A percentile compares a stretch with the other conserved stretches of the same genome.
phyloP scores from a whole-genome alignment of 2,888 invertebrate genomes.

The Rapana venosa region DNA sequence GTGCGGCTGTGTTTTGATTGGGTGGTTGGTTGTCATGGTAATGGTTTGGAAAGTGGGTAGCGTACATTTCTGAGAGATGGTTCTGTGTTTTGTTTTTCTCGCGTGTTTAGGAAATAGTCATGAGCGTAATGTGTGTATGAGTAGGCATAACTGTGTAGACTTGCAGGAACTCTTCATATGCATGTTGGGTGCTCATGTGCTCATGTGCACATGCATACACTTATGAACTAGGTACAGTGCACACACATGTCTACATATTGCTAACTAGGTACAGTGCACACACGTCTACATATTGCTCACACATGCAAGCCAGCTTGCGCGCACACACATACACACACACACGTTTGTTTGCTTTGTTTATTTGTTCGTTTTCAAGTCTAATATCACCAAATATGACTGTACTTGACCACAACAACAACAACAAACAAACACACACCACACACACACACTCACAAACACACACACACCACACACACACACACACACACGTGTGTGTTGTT shows the following conservation, averaged over 20 bases:
- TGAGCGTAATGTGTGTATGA: background rate
- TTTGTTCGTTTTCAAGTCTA: too few relatives aligned
- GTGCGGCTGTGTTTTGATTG: too few relatives aligned
- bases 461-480: background rate
- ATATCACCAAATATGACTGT: too few relatives aligned
- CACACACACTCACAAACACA: too few relatives aligned
- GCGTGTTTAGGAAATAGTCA: background rate
- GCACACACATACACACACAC: background rate
- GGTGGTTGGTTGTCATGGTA: too few relatives aligned
- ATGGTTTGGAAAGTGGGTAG: too few relatives aligned
- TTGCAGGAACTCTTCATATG: background rate
- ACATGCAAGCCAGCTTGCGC: background rate
- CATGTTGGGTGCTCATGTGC: background rate
- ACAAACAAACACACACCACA: background rate
- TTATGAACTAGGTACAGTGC: background rate
- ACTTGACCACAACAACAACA: background rate
- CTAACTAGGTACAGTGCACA: background rate
- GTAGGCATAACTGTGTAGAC: too few relatives aligned
- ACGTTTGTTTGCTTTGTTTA: too few relatives aligned
- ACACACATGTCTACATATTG: background rate
- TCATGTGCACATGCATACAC: background rate
- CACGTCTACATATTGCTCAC: background rate
- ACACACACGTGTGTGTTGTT: too few relatives aligned
- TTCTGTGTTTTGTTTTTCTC: too few relatives aligned
- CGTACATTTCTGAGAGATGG: too few relatives aligned